A percentile compares a stretch with the other conserved stretches of the same genome.
Conservation (phyloP, 2,797 vertebrate genomes). For the Onychomys arenicola region DNA sequence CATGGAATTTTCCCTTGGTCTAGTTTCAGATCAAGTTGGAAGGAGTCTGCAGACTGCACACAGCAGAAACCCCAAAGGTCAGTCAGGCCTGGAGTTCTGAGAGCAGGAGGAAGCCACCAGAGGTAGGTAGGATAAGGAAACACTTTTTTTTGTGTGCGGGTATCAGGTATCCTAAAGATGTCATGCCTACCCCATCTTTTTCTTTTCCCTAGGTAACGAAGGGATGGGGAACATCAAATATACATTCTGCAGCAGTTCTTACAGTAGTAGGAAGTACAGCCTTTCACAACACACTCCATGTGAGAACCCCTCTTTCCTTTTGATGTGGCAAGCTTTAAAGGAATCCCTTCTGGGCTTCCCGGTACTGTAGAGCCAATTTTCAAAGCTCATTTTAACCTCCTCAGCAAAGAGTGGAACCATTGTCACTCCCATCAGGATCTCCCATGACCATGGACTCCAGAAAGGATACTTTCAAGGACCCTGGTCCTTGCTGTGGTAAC, state of each 20-base stretch:
- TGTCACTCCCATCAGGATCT: slow-evolving; percentile 61
- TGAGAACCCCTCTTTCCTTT: slow-evolving; percentile 63
- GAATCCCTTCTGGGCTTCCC: slow-evolving; percentile 59
- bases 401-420: slow-evolving; percentile 15
- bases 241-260: background rate
- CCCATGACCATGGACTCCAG: slow-evolving; percentile 24
- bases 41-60: slow-evolving; percentile 28
- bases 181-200: background rate
- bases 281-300: slow-evolving; percentile 17
- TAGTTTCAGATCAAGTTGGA: slow-evolving; percentile 62
- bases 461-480: background rate
- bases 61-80: slow-evolving; percentile 68
- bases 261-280: background rate
- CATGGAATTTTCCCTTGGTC: slow-evolving; percentile 65
- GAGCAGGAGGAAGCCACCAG: slow-evolving; percentile 73
- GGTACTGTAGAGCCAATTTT: slow-evolving; percentile 25
- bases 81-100: slow-evolving; percentile 56
- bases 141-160: slow-evolving; percentile 13
- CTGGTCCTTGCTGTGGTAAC: background rate
- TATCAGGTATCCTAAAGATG: background rate
- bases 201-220: background rate
- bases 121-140: slow-evolving; percentile 87
- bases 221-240: background rate
- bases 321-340: slow-evolving; percentile 3
- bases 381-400: background rate